A percentile compares a stretch with the other conserved stretches of the same genome.
phyloP scores from a whole-genome alignment of 2,888 invertebrate species.

The Nesidiocoris tenuis region DNA sequence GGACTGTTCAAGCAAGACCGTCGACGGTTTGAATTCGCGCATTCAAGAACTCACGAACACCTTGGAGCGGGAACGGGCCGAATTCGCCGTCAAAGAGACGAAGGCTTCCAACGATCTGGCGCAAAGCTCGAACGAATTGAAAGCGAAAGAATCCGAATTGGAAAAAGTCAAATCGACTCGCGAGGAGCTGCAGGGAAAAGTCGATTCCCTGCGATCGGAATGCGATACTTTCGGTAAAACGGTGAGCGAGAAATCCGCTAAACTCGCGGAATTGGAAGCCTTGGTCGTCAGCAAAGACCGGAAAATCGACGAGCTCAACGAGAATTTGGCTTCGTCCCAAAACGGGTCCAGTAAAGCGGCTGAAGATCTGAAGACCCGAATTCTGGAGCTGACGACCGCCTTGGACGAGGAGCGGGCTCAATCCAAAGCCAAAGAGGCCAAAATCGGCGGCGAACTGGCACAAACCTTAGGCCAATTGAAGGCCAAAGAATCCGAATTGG shows the following conservation, averaged over 20 bases:
- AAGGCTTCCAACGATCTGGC: conserved; percentile 55
- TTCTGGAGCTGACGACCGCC: neutral
- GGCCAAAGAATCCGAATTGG: conserved; percentile 55
- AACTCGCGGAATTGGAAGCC: too few species aligned
- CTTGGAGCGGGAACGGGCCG: neutral
- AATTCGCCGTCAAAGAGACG: neutral
- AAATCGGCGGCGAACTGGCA: conserved; percentile 54
- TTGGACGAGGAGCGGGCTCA: neutral
- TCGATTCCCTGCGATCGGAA: neutral
- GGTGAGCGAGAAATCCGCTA: neutral
- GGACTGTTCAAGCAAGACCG: neutral
- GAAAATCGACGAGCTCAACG: conserved; percentile 1
- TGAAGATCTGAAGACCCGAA: neutral
- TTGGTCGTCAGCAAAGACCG: neutral
- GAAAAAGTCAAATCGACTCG: conserved; percentile 54
- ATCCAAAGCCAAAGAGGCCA: neutral
- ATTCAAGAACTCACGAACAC: neutral
- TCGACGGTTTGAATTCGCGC: neutral
- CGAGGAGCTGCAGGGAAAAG: conserved; percentile 21
- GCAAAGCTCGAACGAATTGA: conserved; percentile 56
- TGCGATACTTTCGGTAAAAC: neutral
- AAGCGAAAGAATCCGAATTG: conserved; percentile 55
- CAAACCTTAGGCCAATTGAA: conserved; percentile 56
- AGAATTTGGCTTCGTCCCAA: too few species aligned
- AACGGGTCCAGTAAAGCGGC: neutral